Evolutionary conservation across 1,140 invertebrate species (phyloP).

Genomic region (Drosophila kikkawai): DNA sequence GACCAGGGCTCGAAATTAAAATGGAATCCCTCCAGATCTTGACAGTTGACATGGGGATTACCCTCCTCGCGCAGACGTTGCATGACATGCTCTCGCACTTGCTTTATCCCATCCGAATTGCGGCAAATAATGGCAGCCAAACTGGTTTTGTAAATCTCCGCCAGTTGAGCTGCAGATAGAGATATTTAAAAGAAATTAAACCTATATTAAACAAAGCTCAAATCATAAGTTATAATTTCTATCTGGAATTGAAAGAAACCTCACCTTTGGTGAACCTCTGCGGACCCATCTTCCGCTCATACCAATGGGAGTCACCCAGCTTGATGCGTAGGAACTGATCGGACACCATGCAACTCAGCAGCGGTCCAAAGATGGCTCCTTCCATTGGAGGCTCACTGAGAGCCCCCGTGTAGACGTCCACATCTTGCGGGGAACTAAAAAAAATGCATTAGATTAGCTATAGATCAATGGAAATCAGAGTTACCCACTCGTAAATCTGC

Average conservation of each 20-base stretch:
- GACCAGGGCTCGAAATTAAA: conserved; percentile 88
- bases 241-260: not conserved
- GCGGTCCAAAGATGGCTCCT: conserved; percentile 92
- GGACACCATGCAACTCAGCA: conserved; percentile 93
- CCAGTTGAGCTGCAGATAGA: conserved; percentile 89
- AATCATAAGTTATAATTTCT: not conserved
- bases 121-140: conserved; percentile 95
- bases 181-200: not conserved
- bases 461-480: not conserved
- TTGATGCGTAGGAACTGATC: conserved; percentile 94
- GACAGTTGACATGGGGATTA: conserved; percentile 89
- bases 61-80: conserved; percentile 85
- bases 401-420: conserved; percentile 95
- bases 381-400: conserved; percentile 90
- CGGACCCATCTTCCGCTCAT: conserved; percentile 89
- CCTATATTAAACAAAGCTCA: too few species aligned
- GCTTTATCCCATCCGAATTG: conserved; percentile 91
- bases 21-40: conserved; percentile 85
- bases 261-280: conserved; percentile 90
- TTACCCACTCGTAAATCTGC: conserved; percentile 88
- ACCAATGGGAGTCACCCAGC: conserved; percentile 94
- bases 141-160: conserved; percentile 93
- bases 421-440: conserved; percentile 90
- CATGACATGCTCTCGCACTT: conserved; percentile 93
- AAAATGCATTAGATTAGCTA: not conserved